Evolutionary conservation across 2,888 invertebrate species (phyloP).

Genomic region (Philopedon plagiatum): DNA sequence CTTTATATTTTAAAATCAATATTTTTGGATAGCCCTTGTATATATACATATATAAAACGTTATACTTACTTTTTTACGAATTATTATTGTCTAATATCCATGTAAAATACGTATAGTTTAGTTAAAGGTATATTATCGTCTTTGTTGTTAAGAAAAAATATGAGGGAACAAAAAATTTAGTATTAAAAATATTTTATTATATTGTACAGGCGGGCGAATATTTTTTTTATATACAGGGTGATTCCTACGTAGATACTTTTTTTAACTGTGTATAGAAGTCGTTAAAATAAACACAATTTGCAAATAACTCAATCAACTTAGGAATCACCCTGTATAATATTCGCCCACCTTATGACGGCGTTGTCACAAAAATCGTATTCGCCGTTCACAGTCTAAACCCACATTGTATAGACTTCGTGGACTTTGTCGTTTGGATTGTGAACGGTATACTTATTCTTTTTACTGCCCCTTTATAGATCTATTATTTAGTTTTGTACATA

Average conservation of each 20-base stretch:
- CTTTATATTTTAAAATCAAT: neutral
- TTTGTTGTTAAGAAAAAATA: constrained; percentile 7
- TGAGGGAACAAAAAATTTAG: constrained; percentile 11
- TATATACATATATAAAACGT: neutral
- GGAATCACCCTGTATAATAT: too few relatives aligned
- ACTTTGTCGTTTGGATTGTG: neutral
- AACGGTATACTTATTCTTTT: too few relatives aligned
- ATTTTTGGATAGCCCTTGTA: neutral
- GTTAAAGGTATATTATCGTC: neutral
- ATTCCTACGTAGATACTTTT: too few relatives aligned
- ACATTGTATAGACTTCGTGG: neutral
- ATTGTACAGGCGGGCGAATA: neutral
- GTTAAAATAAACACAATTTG: too few relatives aligned
- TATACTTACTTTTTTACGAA: constrained; percentile 8
- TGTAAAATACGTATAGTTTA: constrained; percentile 8
- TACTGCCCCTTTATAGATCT: neutral
- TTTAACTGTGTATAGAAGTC: too few relatives aligned
- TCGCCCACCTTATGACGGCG: neutral
- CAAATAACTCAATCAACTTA: too few relatives aligned
- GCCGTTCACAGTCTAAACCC: neutral
- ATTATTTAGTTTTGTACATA: constrained; percentile 7
- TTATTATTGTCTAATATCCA: constrained; percentile 8
- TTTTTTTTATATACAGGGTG: neutral
- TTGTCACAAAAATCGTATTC: neutral
- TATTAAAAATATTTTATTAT: constrained; percentile 12